These are phyloP conservation scores for Leptinotarsa lineolata DNA, from an alignment of 1,140 invertebrate genomes.

Conservation along the genomic window DNA sequence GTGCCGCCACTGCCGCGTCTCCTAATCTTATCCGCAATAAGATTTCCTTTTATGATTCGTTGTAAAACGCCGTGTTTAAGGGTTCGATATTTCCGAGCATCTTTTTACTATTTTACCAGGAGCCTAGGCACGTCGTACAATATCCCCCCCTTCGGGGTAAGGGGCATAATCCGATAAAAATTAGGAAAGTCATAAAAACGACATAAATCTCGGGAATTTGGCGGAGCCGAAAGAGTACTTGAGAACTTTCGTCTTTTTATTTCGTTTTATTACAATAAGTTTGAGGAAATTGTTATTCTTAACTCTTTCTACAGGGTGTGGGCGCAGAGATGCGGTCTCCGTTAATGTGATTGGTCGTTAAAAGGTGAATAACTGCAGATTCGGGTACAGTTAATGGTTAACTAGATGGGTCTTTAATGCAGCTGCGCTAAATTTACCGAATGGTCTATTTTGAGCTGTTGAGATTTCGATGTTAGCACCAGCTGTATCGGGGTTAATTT, in stretches of 20 bases:
- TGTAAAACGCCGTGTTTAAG: conserved; percentile 16
- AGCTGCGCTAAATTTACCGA: too few relatives aligned
- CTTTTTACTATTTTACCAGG: conserved; percentile 20
- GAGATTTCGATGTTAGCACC: too few relatives aligned
- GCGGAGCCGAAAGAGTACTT: conserved; percentile 18
- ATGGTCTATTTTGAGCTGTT: too few relatives aligned
- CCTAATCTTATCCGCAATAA: conserved; percentile 10
- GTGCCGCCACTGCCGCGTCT: not conserved
- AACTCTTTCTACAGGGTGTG: not conserved
- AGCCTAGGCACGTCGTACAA: conserved; percentile 12
- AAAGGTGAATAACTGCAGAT: too few relatives aligned
- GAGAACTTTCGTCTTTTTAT: conserved; percentile 5
- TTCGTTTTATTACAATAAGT: conserved; percentile 25
- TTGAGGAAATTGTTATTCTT: not conserved
- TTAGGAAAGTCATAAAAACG: conserved; percentile 27
- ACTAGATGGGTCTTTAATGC: too few relatives aligned
- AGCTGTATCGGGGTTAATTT: too few relatives aligned
- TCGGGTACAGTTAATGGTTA: too few relatives aligned
- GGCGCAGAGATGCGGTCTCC: too few relatives aligned
- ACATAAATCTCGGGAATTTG: conserved; percentile 27
- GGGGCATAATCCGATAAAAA: conserved; percentile 25
- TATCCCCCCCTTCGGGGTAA: conserved; percentile 12
- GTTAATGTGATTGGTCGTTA: too few relatives aligned
- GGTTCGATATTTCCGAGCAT: conserved; percentile 6
- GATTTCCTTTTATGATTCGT: conserved; percentile 16